These are phyloP conservation scores for Hippocampus zosterae DNA, from an alignment of 2,113 vertebrate genomes.

Conservation along the genomic window DNA sequence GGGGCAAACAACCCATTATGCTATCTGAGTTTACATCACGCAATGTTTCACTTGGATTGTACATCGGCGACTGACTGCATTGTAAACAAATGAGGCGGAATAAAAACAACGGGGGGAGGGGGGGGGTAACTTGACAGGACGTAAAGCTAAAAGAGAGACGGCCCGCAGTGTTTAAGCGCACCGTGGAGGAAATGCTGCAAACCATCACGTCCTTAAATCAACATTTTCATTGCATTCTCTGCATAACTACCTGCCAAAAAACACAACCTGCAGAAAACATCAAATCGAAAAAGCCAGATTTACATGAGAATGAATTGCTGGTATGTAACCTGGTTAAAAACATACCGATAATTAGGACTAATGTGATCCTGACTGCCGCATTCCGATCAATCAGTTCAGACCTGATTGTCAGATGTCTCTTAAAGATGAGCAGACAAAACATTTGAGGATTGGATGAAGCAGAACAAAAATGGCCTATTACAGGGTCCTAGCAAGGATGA, in stretches of 20 bases:
- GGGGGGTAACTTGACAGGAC: background rate
- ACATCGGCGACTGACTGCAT: conserved; percentile 26
- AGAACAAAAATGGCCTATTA: too few species aligned
- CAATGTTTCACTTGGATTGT: conserved; percentile 38
- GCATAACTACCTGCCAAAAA: background rate
- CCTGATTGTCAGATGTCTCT: too few species aligned
- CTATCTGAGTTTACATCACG: conserved; percentile 58
- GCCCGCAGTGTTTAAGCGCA: background rate
- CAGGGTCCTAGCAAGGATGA: too few species aligned
- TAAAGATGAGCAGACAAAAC: too few species aligned
- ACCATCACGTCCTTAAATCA: background rate
- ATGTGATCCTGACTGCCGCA: too few species aligned
- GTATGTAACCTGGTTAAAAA: too few species aligned
- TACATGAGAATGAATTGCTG: background rate
- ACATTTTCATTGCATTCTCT: background rate
- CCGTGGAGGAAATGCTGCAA: background rate
- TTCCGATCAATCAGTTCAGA: too few species aligned
- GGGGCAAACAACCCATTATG: conserved; percentile 58
- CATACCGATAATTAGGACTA: too few species aligned
- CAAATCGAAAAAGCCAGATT: background rate
- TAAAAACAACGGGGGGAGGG: conserved; percentile 1
- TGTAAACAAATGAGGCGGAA: conserved; percentile 24
- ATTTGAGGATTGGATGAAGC: too few species aligned
- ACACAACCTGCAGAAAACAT: background rate
- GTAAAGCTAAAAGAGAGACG: background rate